Evolutionary conservation across 2,888 invertebrate species (phyloP).

Genomic region (Philopedon plagiatum): DNA sequence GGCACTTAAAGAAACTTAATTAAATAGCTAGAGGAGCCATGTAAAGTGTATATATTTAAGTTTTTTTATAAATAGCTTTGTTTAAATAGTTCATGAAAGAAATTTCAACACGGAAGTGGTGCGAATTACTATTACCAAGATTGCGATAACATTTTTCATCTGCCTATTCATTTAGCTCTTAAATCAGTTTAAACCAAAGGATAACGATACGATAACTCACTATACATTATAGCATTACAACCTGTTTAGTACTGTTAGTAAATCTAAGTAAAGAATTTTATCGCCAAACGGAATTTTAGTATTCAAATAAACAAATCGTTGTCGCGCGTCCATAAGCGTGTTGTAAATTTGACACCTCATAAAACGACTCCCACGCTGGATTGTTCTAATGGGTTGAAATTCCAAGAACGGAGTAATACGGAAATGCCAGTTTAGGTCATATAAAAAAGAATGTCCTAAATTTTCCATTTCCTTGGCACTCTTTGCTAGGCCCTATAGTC

Average conservation of each 20-base stretch:
- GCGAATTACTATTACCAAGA: not conserved
- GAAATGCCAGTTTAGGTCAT: too few relatives aligned
- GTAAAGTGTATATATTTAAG: too few relatives aligned
- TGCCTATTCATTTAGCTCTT: not conserved
- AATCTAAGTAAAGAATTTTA: constrained; percentile 30
- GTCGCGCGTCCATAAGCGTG: constrained; percentile 39
- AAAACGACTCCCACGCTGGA: constrained; percentile 41
- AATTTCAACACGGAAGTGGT: not conserved
- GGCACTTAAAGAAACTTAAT: too few relatives aligned
- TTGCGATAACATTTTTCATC: not conserved
- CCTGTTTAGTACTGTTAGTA: constrained; percentile 23
- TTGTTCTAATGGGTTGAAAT: constrained; percentile 16
- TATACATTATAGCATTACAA: constrained; percentile 24
- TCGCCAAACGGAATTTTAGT: constrained; percentile 36
- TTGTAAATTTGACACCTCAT: constrained; percentile 46
- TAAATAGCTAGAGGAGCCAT: too few relatives aligned
- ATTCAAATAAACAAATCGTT: constrained; percentile 35
- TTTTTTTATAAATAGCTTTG: too few relatives aligned
- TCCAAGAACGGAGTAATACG: too few relatives aligned
- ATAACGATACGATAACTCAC: constrained; percentile 14
- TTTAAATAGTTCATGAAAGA: too few relatives aligned
- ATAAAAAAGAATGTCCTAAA: too few relatives aligned
- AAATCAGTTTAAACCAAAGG: constrained; percentile 5
- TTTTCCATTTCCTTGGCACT: too few relatives aligned
- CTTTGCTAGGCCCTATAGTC: too few relatives aligned